Evolutionary conservation across 1,140 invertebrate genomes (phyloP), one percentile per base, ranked within the genome.

Genomic region (Caenorhabditis brenneri): DNA sequence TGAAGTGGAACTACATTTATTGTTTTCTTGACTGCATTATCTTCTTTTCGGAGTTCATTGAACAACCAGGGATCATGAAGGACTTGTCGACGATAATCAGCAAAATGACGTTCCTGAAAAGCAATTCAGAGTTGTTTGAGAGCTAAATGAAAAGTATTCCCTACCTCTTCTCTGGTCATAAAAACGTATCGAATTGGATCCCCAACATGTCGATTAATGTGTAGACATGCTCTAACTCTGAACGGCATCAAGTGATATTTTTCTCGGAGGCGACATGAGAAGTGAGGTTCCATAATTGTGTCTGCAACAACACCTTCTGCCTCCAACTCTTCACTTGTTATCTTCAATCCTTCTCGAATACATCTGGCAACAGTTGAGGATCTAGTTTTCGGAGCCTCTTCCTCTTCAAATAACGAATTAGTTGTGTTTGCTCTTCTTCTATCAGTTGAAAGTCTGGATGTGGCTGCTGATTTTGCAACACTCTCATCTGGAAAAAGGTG

Each of bases 101-200:
- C 65, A 10, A 83, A 51, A 31, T 60, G 60, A 27, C 60, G 55
- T 39, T 82, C 81, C 80, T 81, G 49, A 4, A 55, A 29, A 1
- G 58, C 65, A n/a, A n/a, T n/a, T n/a, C n/a, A n/a, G n/a, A n/a
- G n/a, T n/a, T n/a, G n/a, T n/a, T 27, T 27, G 12, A 51, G 15
- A 27, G 10, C n/a, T n/a, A n/a, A n/a, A n/a, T n/a, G n/a, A n/a
- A n/a, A n/a, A n/a, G n/a, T n/a, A n/a, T n/a, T n/a, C 6, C 53
- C 15, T 15, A 60, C 81, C 49, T 83, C 82, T 46, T 65, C 69
- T 33, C 24, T 51, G 4, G 82, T 83, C 69, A 83, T 79, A 31
- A 79, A 83, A 60, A 79, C 65, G 19, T 79, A 83, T 65, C 82
- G 48, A 33, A 83, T 53, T 9, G 78, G 49, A 83, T 83, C 82